phyloP scores from a whole-genome alignment of 2,113 vertebrate species.

The Chloroceryle aenea region DNA sequence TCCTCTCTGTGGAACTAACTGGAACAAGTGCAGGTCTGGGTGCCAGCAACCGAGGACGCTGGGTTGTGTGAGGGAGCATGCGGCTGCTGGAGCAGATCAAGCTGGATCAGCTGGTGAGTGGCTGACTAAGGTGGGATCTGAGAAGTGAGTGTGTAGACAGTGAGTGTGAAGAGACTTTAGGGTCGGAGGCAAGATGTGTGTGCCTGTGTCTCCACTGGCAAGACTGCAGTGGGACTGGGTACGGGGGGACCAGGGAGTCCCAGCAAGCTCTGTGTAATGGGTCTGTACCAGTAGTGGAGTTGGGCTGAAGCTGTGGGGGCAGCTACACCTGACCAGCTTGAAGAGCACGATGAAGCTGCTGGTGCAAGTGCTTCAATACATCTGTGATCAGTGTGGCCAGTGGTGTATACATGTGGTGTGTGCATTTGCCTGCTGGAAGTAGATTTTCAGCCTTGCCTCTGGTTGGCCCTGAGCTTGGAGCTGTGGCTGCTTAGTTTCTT shows the following conservation, averaged over 20 bases:
- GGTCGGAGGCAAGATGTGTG: rapidly evolving
- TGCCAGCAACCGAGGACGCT: neutral
- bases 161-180: neutral
- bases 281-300: neutral
- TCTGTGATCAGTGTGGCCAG: neutral
- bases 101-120: neutral
- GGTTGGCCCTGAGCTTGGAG: neutral
- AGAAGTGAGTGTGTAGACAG: neutral
- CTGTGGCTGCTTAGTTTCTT: neutral
- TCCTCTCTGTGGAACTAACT: neutral
- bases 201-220: neutral
- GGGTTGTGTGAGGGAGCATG: rapidly evolving
- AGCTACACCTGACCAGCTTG: rapidly evolving
- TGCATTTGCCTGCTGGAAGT: neutral
- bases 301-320: neutral
- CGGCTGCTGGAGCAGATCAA: neutral
- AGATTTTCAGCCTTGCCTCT: neutral
- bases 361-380: rapidly evolving
- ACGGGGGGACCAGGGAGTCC: neutral
- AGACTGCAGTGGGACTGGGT: neutral
- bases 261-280: neutral
- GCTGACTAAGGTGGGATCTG: neutral
- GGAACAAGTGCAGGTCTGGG: neutral
- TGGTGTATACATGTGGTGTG: neutral
- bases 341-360: neutral